Evolutionary conservation across 2,888 invertebrate genomes (phyloP).

Genomic region (Thera britannica): DNA sequence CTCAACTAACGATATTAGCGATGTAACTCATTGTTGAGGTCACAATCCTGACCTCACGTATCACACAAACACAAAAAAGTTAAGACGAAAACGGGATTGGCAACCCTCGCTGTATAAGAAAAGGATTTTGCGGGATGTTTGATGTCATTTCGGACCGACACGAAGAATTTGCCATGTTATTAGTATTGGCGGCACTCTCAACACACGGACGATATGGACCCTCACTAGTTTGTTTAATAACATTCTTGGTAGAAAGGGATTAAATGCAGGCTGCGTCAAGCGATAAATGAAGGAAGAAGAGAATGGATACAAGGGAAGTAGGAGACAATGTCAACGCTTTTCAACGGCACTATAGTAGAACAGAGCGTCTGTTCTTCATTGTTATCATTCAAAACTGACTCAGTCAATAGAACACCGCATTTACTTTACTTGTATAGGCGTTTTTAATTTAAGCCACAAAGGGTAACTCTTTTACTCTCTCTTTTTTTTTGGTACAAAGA

Average conservation of each 20-base stretch:
- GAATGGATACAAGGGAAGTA: conserved; percentile 42
- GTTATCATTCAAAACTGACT: conserved; percentile 44
- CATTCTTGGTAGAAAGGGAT: conserved; percentile 23
- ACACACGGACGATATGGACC: conserved; percentile 8
- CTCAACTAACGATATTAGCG: neutral
- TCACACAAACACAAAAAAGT: conserved; percentile 22
- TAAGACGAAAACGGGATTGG: conserved; percentile 24
- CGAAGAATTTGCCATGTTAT: conserved; percentile 14
- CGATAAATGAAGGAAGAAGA: conserved; percentile 36
- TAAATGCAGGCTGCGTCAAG: conserved; percentile 28
- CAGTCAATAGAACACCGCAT: conserved; percentile 3
- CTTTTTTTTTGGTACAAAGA: no score
- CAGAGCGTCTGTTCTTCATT: conserved; percentile 45
- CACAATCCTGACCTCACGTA: conserved; percentile 17
- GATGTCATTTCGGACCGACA: conserved; percentile 17
- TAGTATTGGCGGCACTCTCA: conserved; percentile 12
- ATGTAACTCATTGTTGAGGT: conserved; percentile 3
- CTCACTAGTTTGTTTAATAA: conserved; percentile 16
- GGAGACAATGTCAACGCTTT: conserved; percentile 46
- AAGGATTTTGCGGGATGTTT: conserved; percentile 21
- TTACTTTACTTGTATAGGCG: neutral
- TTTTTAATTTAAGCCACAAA: no score
- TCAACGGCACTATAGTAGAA: conserved; percentile 41
- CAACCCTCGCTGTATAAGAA: conserved; percentile 18
- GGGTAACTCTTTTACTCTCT: no score